Base-by-base conservation (phyloP, 2,113 vertebrate genomes). In the Motacilla alba region DNA sequence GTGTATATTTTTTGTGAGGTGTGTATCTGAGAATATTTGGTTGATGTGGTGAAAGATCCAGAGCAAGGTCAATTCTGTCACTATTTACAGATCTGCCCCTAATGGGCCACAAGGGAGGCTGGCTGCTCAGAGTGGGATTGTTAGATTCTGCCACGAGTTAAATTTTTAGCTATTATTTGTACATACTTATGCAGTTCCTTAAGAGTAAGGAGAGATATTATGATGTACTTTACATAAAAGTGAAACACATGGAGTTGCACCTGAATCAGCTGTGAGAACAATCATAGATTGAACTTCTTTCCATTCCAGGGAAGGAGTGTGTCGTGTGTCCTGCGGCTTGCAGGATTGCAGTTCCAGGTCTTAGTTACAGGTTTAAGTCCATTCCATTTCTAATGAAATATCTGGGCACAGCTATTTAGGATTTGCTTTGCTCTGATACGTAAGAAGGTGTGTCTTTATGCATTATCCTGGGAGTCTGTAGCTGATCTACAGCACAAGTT, bases 71-170 rank as follows among this genome's bases (percentile, higher is more conserved):
- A 75, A 7, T 49, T 72, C n/a, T 31, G 12, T 31, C 50, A 16
- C 55, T 55, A 0, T n/a, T 66, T 88, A 19, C 7, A 53, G 53
- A 53, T 37, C 52, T 77, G 50, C 46, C 44, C 28, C 33, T 49
- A 5, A 17, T 14, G 11, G 43, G 6, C 46, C 9, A 2, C 16
- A 35, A 13, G 35, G 15, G 14, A 52, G 67, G 11, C 58, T 73
- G 52, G 28, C 46, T 89, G 33, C 39, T 68, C 15, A 10, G 53
- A 11, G 10, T 43, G 44, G 43, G 15, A 31, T 22, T 47, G 41
- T 52, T 41, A 35, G 10, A 60, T 11, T 60, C 50, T 84, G 58
- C 43, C 35, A 27, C 0, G 0, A 18, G 22, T 5, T 55, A 49
- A 46, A 27, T 35, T 83, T 86, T 58, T 39, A 83, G 13, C 37